A percentile compares a stretch with the other conserved stretches of the same genome.
These are phyloP conservation scores for Gavia stellata DNA, from an alignment of 2,113 vertebrate species.

Conservation along the genomic window DNA sequence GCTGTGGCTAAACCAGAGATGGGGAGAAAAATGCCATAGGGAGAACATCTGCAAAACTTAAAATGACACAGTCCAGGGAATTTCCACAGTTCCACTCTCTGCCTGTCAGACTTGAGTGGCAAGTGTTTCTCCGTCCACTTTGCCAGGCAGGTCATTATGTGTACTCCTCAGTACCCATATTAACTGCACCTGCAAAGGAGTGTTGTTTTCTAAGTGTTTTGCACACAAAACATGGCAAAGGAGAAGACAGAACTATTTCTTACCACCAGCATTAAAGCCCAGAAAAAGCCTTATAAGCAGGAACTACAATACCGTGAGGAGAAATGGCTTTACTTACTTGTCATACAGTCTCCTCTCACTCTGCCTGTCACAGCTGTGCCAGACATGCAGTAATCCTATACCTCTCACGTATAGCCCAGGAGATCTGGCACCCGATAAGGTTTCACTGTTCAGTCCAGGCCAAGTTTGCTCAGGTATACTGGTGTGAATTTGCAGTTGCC, in stretches of 20 bases:
- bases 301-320: neutral
- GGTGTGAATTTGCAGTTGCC: neutral
- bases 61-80: neutral
- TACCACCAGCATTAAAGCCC: neutral
- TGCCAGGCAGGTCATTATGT: neutral
- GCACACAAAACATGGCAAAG: neutral
- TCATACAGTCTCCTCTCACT: neutral
- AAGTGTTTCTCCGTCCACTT: neutral
- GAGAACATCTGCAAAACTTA: conserved; percentile 58
- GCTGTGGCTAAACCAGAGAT: conserved; percentile 19
- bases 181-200: neutral
- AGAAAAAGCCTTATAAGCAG: neutral
- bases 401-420: neutral
- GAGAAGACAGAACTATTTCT: neutral
- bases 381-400: conserved; percentile 16
- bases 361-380: neutral
- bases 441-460: conserved; percentile 19
- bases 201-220: neutral
- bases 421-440: conserved; percentile 13
- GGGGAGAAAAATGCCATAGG: conserved; percentile 38
- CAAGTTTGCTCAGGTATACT: neutral
- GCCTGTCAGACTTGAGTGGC: neutral
- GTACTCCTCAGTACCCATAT: neutral
- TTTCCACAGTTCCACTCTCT: neutral
- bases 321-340: neutral